Evolutionary conservation across 2,888 invertebrate species (phyloP).

Genomic region (Rhaphigaster nebulosa): DNA sequence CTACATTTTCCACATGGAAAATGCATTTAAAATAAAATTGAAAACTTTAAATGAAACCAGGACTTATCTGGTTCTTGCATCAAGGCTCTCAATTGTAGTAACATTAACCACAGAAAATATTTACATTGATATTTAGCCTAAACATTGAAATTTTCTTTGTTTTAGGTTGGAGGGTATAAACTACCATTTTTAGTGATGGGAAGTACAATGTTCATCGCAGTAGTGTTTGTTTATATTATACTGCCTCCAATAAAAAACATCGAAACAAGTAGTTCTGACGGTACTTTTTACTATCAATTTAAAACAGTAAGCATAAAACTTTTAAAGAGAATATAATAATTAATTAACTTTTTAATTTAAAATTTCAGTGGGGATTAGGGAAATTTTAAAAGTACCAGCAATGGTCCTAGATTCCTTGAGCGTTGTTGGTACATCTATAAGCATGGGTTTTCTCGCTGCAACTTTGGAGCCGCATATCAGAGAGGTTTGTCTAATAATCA

Average conservation of each 20-base stretch:
- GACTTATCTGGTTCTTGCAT: no score
- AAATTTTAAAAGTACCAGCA: conserved; percentile 67
- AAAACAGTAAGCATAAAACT: background rate
- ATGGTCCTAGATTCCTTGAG: conserved; percentile 68
- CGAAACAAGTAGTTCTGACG: conserved; percentile 35
- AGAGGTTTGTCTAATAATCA: conserved; percentile 66
- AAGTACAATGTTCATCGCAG: conserved; percentile 68
- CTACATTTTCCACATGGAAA: no score
- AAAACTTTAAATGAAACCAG: no score
- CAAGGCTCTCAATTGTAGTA: no score
- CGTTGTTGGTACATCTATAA: conserved; percentile 68
- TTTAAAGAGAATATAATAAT: background rate
- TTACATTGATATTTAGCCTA: conserved; percentile 52
- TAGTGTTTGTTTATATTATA: conserved; percentile 68
- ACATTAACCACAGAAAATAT: no score
- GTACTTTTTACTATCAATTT: conserved; percentile 24
- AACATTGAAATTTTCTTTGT: conserved; percentile 56
- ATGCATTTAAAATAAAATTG: no score
- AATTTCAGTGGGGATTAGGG: conserved; percentile 66
- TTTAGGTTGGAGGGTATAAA: conserved; percentile 69
- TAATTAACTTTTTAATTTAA: conserved; percentile 56
- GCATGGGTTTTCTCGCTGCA: conserved; percentile 72
- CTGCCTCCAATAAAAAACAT: conserved; percentile 66
- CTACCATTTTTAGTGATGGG: conserved; percentile 71
- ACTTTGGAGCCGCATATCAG: conserved; percentile 73